A percentile compares a stretch with the other conserved stretches of the same genome.
These are phyloP conservation scores for Maccullochella peelii DNA, from an alignment of 2,113 vertebrate genomes.

Conservation along the genomic window DNA sequence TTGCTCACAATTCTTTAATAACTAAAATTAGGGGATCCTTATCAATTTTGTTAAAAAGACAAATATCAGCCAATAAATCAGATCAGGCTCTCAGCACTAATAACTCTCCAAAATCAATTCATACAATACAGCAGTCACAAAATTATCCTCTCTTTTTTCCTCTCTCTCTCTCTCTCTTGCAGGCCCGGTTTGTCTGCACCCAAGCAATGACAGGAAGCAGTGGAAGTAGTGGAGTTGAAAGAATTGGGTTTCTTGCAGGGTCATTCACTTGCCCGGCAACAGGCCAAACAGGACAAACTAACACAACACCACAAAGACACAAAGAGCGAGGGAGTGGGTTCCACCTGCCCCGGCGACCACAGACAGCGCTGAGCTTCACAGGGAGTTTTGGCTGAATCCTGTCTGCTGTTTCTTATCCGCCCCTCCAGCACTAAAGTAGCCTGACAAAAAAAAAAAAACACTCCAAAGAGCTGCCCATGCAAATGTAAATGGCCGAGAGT, in stretches of 20 bases:
- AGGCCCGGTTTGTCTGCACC: slow-evolving; percentile 1
- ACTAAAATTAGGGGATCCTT: neutral
- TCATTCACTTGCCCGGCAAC: slow-evolving; percentile 54
- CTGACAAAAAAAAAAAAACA: slow-evolving; percentile 26
- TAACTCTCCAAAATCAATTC: neutral
- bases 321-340: slow-evolving; percentile 39
- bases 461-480: slow-evolving; percentile 37
- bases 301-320: slow-evolving; percentile 47
- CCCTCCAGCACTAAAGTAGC: slow-evolving; percentile 22
- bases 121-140: neutral
- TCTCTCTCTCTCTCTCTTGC: neutral
- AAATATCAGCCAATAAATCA: neutral
- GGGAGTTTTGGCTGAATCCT: slow-evolving; percentile 34
- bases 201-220: slow-evolving; percentile 51
- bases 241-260: slow-evolving; percentile 36
- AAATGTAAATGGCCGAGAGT: slow-evolving; percentile 53
- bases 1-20: neutral
- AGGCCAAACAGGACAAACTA: slow-evolving; percentile 52
- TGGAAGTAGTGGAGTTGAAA: slow-evolving; percentile 44
- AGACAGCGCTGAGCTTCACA: slow-evolving; percentile 28
- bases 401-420: slow-evolving; percentile 45
- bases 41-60: neutral
- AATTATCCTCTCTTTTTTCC: neutral
- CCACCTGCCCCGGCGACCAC: slow-evolving; percentile 49
- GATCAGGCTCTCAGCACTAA: no score